These are phyloP conservation scores for Phataginus tetradactyla DNA, from an alignment of 2,797 vertebrate genomes.

Conservation along the genomic window DNA sequence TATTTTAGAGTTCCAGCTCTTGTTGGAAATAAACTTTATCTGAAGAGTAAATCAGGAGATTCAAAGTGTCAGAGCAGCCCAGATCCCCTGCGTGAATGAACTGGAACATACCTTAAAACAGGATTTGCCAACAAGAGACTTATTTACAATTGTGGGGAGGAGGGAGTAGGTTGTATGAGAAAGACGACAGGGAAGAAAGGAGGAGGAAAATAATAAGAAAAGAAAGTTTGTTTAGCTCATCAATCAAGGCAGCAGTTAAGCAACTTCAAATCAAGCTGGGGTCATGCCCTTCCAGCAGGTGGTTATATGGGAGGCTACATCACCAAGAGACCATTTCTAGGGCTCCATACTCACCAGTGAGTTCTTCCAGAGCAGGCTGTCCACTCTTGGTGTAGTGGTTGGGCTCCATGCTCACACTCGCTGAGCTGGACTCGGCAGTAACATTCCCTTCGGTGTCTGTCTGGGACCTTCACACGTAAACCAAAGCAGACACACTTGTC, in stretches of 20 bases:
- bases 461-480: slow-evolving; percentile 92
- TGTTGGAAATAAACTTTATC: background rate
- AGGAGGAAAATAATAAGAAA: background rate
- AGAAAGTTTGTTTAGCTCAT: background rate
- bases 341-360: slow-evolving; percentile 88
- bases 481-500: slow-evolving; percentile 58
- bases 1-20: background rate
- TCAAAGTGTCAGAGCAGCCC: background rate
- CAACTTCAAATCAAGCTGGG: background rate
- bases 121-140: background rate
- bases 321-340: background rate
- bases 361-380: slow-evolving; percentile 93
- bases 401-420: slow-evolving; percentile 89
- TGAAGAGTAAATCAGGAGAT: background rate
- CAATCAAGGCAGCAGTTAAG: background rate
- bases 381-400: slow-evolving; percentile 91
- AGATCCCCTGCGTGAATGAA: background rate
- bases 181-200: background rate
- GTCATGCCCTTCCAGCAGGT: background rate
- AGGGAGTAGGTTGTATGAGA: background rate
- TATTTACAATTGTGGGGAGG: background rate
- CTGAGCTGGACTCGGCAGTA: slow-evolving; percentile 88
- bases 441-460: slow-evolving; percentile 92
- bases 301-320: background rate
- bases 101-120: background rate